phyloP scores from a whole-genome alignment of 1,140 invertebrate genomes.

The Drosophila teissieri region DNA sequence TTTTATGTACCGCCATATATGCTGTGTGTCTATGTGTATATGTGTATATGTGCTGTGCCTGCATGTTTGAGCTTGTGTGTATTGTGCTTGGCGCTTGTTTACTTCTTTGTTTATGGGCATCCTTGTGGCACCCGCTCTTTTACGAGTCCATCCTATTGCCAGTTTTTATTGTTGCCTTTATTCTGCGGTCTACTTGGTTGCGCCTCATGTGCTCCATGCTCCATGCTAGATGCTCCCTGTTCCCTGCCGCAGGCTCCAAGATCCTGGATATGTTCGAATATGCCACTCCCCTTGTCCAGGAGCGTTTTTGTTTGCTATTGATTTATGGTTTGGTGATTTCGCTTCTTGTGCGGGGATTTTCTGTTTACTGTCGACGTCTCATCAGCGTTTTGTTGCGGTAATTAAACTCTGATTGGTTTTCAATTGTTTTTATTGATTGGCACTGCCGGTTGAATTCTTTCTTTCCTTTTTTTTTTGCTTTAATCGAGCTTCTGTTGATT shows the following conservation, averaged over 20 bases:
- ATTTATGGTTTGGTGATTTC: constrained; percentile 61
- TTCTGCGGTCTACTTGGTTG: constrained; percentile 67
- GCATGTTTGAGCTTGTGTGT: constrained; percentile 27
- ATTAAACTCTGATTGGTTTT: constrained; percentile 81
- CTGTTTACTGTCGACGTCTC: constrained; percentile 56
- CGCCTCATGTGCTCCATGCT: constrained; percentile 66
- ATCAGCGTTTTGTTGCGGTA: constrained; percentile 70
- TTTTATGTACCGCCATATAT: constrained; percentile 17
- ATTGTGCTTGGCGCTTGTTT: constrained; percentile 74
- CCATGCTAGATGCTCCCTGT: constrained; percentile 2
- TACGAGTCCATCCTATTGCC: constrained; percentile 34
- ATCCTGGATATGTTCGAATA: constrained; percentile 15
- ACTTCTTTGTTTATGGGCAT: constrained; percentile 77
- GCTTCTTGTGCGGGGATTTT: constrained; percentile 47
- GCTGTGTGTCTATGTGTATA: too few relatives aligned
- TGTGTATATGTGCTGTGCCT: constrained; percentile 12
- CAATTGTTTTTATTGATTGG: constrained; percentile 82
- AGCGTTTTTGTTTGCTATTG: constrained; percentile 50
- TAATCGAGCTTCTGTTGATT: constrained; percentile 47
- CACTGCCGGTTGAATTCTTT: constrained; percentile 30
- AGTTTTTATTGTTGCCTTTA: constrained; percentile 74
- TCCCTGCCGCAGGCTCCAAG: not conserved
- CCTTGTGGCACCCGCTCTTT: constrained; percentile 42
- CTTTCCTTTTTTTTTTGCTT: constrained; percentile 29
- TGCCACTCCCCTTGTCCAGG: not conserved